These are phyloP conservation scores for Malurus splendens DNA, from an alignment of 2,797 vertebrate genomes.

Conservation along the genomic window DNA sequence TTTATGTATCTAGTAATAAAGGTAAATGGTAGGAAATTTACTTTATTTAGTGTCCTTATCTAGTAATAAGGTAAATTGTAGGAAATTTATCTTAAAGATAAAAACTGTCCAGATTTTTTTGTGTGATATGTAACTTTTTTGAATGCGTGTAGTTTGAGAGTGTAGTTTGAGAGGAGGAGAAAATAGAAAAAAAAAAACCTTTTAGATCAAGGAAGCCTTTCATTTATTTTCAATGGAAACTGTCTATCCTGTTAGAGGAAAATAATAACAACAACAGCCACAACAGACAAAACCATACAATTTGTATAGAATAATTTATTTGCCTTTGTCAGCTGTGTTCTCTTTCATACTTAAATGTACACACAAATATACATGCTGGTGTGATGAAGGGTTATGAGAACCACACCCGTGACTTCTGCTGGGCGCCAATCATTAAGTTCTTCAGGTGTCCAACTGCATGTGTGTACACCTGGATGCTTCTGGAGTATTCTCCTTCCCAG, in stretches of 20 bases:
- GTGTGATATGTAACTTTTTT: background rate
- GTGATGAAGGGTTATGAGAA: accelerated
- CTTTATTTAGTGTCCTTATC: background rate
- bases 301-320: background rate
- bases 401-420: background rate
- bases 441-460: background rate
- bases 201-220: background rate
- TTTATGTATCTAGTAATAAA: background rate
- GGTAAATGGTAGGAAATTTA: background rate
- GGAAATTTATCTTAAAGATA: background rate
- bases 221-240: background rate
- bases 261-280: background rate
- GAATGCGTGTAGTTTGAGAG: background rate
- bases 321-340: background rate
- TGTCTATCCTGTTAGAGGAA: background rate
- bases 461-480: background rate
- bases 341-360: background rate
- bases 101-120: background rate
- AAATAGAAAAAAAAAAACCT: background rate
- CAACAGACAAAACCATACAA: background rate
- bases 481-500: background rate
- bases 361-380: accelerated
- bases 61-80: background rate
- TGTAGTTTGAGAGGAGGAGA: background rate
- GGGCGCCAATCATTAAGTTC: background rate